phyloP scores from a whole-genome alignment of 2,888 invertebrate genomes.

The Branchipolynoe longqiensis region DNA sequence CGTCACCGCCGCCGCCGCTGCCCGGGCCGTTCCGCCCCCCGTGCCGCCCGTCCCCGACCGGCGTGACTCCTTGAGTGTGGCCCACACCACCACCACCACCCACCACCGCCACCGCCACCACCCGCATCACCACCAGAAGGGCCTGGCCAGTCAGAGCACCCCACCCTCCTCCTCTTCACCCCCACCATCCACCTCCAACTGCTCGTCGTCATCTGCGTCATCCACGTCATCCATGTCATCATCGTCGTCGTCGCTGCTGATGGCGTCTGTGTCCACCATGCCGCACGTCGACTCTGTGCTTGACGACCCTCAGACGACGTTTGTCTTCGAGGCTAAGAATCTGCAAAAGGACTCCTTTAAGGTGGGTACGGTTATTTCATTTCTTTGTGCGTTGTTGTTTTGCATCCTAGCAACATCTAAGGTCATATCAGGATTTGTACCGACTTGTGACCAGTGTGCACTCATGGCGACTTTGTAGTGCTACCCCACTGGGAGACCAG shows the following conservation, averaged over 20 bases:
- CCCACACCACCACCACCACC: not conserved
- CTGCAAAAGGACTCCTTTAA: conserved; percentile 62
- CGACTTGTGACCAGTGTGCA: too few species aligned
- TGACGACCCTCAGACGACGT: conserved; percentile 41
- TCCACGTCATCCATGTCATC: not conserved
- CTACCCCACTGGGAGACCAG: too few species aligned
- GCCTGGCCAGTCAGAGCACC: not conserved
- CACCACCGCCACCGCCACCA: not conserved
- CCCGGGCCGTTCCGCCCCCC: not conserved
- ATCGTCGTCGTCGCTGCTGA: not conserved
- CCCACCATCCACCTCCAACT: not conserved
- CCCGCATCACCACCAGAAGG: too few species aligned
- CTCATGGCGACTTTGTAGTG: too few species aligned
- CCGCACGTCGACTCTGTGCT: conserved; percentile 5
- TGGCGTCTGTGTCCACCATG: not conserved
- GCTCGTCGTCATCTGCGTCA: not conserved
- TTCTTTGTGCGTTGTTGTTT: too few species aligned
- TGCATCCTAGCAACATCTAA: too few species aligned
- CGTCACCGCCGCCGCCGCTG: not conserved
- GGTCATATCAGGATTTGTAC: too few species aligned
- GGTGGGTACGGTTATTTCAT: not conserved
- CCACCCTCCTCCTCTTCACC: not conserved
- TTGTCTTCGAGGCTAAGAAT: conserved; percentile 62
- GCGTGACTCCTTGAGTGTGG: conserved; percentile 9
- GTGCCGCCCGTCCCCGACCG: conserved; percentile 27